Evolutionary conservation across 1,140 invertebrate species (phyloP), one percentile per base, ranked within the genome.

Genomic region (Heliconius congener): DNA sequence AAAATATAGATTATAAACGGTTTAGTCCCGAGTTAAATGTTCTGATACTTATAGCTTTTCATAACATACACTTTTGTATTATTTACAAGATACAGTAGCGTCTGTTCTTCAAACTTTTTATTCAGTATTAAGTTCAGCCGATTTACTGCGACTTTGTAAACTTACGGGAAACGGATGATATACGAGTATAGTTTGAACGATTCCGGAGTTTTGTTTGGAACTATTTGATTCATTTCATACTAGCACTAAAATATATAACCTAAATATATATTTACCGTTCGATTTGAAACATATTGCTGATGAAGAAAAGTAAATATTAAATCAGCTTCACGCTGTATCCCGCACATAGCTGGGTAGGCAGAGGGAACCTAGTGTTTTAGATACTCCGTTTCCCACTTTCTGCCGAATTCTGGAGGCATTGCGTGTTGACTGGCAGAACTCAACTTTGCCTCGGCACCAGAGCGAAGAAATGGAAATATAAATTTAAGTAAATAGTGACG

Each of bases 71-170:
- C 4, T 30, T 66, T 30, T 66, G 27, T 66, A 66, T 16, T 66
- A 30, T 66, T 27, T 13, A 66, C 60, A 30, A 27, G n/a, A 30
- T 66, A 66, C 9, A 5, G 60, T 9, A 30, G 60, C 60, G 23
- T 66, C 57, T 66, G 57, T 66, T 66, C 60, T 27, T 66, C 23
- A 66, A 66, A 27, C 55, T 66, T 66, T 66, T 66, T 66, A 66
- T 66, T 66, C 1, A 66, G 60, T 66, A 66, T 66, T 66, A 66
- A 30, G 27, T 27, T 66, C 60, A 66, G 60, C 23, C 60, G 60
- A 66, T 66, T 66, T 66, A 66, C 60, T 66, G 27, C 27, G 60
- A 66, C 60, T 66, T 66, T 66, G 60, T 66, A 66, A 66, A 66
- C 57, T 66, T 66, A 66, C 27, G 57, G 57, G 23, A 66, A 66